Conservation (phyloP, 2,113 vertebrate species). For the Rafetus swinhoei region DNA sequence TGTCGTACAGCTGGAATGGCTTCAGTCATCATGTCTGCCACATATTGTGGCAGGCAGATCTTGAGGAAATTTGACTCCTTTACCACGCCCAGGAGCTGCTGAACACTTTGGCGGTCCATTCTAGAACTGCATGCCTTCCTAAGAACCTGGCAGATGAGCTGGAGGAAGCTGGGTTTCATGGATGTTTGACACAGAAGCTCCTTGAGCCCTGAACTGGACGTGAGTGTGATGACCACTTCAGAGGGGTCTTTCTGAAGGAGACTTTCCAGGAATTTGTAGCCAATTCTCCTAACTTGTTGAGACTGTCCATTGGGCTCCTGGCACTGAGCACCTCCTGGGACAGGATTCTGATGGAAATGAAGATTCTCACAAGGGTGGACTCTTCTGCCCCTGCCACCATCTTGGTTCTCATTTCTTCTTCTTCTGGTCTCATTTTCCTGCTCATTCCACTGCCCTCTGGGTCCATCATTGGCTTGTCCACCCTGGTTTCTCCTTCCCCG, state of each 20-base stretch:
- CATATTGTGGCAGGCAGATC: conserved; percentile 82
- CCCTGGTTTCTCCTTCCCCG: conserved; percentile 58
- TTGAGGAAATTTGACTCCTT: conserved; percentile 89
- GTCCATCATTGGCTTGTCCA: conserved; percentile 26
- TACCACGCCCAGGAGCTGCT: conserved; percentile 83
- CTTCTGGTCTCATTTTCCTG: conserved; percentile 53
- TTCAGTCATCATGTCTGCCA: conserved; percentile 85
- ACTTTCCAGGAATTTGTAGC: conserved; percentile 82
- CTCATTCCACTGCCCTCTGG: conserved; percentile 51
- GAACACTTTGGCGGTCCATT: conserved; percentile 81
- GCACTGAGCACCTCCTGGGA: background rate
- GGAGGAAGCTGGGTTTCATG: conserved; percentile 82
- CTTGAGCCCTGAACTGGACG: conserved; percentile 76
- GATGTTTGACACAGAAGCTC: conserved; percentile 75
- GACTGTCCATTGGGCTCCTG: conserved; percentile 48
- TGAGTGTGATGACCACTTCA: conserved; percentile 86
- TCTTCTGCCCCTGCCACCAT: conserved; percentile 50
- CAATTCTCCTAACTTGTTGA: conserved; percentile 71
- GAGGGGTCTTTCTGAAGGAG: conserved; percentile 86
- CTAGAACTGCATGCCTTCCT: conserved; percentile 84
- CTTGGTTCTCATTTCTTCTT: conserved; percentile 40
- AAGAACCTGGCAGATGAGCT: conserved; percentile 87
- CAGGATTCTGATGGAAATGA: background rate
- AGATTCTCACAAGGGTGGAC: conserved; percentile 29
- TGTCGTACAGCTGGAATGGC: conserved; percentile 62